Evolutionary conservation across 37 sponge, comb jelly and placozoan species (phyloP).

Genomic region (Lycopodina hypogea): DNA sequence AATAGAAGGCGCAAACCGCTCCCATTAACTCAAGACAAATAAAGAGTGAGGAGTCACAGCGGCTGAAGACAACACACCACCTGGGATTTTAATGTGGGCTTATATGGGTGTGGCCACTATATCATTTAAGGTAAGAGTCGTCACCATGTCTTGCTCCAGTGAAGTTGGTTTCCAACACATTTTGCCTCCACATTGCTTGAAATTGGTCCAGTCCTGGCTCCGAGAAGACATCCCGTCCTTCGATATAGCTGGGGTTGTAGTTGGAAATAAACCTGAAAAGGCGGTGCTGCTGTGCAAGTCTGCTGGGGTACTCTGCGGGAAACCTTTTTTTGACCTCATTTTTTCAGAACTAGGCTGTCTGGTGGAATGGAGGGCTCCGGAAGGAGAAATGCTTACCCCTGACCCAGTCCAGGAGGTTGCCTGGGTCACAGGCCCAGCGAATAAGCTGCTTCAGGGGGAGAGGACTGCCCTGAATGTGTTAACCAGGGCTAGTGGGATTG

Average conservation of each 20-base stretch:
- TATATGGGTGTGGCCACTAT: too few species aligned
- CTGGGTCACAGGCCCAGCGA: slow-evolving; percentile 67
- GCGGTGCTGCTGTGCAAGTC: slow-evolving; percentile 86
- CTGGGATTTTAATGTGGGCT: too few species aligned
- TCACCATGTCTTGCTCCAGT: too few species aligned
- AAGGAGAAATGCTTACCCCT: slow-evolving; percentile 66
- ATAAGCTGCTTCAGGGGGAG: slow-evolving; percentile 84
- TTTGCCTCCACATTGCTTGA: slow-evolving; percentile 43
- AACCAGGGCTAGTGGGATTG: slow-evolving; percentile 86
- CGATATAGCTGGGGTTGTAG: slow-evolving; percentile 82
- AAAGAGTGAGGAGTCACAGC: too few species aligned
- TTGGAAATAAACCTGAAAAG: slow-evolving; percentile 69
- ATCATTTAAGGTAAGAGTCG: too few species aligned
- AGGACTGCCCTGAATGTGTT: slow-evolving; percentile 83
- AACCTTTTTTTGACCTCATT: slow-evolving; percentile 78
- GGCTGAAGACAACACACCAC: too few species aligned
- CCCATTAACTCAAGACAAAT: too few species aligned
- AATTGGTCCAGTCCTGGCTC: slow-evolving; percentile 67
- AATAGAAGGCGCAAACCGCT: too few species aligned
- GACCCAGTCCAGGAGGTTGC: slow-evolving; percentile 62
- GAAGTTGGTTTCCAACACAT: slow-evolving; percentile 8
- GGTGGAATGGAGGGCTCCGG: slow-evolving; percentile 68
- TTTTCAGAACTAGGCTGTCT: slow-evolving; percentile 76
- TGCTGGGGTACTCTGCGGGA: slow-evolving; percentile 81
- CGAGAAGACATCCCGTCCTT: slow-evolving; percentile 89